Base-by-base conservation (phyloP, 2,797 vertebrate genomes). In the Myioborus miniatus region DNA sequence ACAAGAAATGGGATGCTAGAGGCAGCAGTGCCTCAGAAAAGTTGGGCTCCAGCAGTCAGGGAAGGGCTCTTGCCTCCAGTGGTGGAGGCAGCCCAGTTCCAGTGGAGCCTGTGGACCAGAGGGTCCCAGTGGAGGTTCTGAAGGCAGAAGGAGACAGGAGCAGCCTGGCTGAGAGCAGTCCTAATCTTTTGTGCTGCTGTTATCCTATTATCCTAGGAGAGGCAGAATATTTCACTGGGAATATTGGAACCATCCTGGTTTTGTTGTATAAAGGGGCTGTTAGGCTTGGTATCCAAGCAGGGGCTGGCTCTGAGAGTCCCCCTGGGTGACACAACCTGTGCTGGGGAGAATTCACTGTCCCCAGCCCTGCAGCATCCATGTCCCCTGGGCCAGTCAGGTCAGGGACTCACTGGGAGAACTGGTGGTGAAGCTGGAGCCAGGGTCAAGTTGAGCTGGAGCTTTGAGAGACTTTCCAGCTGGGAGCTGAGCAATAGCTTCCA, bases 291-390 rank as follows among this genome's bases (percentile, higher is more conserved):
- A 27, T 32, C 46, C 2, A 0, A 49, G 68, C 9, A 11, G 27
- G 83, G 15, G 20, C 56, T 47, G 50, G 15, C 46, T 50, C 64
- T 2, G 7, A 29, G 67, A 26, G 27, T 39, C 41, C 36, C 53
- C 49, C 30, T 2, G 2, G 36, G 20, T 41, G 75, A 37, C 60
- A 36, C 43, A 8, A 5, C 21, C 10, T 0, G 0, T 6, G 21
- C 3, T 2, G 1, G 56, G 72, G 36, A 49, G 8, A 23, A 30
- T 14, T 26, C 34, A 6, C 43, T 20, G 46, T 4, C 55, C 37
- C 36, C 43, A 60, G 36, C 30, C 32, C 49, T 39, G 34, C 3
- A 3, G 64, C 50, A 37, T 0, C 0, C 1, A 1, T 0, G 0
- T 50, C 43, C 1, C 1, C 43, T 26, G 76, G 32, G 37, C 29